Base-by-base conservation (phyloP, 2,797 vertebrate species). In the Pipistrellus pygmaeus region DNA sequence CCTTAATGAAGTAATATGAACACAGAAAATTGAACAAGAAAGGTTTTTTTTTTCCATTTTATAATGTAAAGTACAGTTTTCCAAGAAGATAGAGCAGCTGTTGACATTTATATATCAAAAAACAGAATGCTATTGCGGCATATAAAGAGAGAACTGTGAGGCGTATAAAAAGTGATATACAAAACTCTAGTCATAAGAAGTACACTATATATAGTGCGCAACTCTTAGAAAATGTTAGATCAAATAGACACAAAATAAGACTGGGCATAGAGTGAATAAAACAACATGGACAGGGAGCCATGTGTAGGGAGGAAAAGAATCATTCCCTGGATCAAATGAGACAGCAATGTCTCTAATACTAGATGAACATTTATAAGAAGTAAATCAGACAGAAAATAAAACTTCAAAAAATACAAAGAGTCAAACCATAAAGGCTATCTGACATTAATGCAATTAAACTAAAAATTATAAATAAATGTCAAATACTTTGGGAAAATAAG, bases 101-200 rank as follows among this genome's bases (percentile, higher is more conserved):
- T 71, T 91, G 51, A 76, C 13, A 93, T 89, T 89, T 71, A 48
- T 18, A 73, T 1, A 53, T 86, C 30, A 86, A 94, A 71, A 46
- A 94, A 86, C 3, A 93, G 60, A 21, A 60, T 38, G 27, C 5
- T 3, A 46, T 10, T 25, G 1, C 62, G 21, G 41, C 32, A 51
- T 9, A 82, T 32, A 60, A 53, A 91, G 41, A 94, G 17, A 18
- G 2, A 35, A 53, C 5, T 78, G n/a, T 60, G 41, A 6, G 4
- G 20, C 3, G 18, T 53, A 12, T 14, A 25, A 30, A 12, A 21
- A 41, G 2, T 8, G 55, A 60, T 18, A 6, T 13, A 68, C 21
- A 38, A 71, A 83, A 41, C 21, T 21, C 12, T 5, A 46, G 32
- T n/a, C 75, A 48, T 10, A 9, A 0, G 30, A 27, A 27, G 0